Evolutionary conservation across 2,888 invertebrate genomes (phyloP).

Genomic region (Yponomeuta plumbellus): DNA sequence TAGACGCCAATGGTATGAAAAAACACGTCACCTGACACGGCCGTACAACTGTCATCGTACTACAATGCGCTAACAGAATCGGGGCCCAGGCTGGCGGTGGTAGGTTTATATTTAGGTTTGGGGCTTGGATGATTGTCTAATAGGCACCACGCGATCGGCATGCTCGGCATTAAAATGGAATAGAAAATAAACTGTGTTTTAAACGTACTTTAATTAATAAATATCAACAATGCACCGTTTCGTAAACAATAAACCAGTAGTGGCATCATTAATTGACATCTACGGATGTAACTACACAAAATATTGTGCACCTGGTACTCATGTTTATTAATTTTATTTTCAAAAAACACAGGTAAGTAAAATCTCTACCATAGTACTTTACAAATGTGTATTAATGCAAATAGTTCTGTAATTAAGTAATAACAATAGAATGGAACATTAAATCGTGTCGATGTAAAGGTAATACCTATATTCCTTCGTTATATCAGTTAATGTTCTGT

Average conservation of each 20-base stretch:
- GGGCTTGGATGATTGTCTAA: too few species aligned
- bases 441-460: constrained; percentile 9
- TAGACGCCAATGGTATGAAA: too few species aligned
- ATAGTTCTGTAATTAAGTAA: neutral
- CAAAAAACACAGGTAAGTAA: neutral
- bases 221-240: constrained; percentile 41
- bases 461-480: neutral
- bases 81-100: too few species aligned
- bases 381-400: neutral
- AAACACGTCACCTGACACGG: too few species aligned
- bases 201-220: constrained; percentile 34
- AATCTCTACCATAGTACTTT: neutral
- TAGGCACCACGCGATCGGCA: too few species aligned
- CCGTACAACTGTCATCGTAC: too few species aligned
- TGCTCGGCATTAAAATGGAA: neutral
- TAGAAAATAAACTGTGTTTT: neutral
- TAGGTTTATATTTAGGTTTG: too few species aligned
- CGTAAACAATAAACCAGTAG: constrained; percentile 36
- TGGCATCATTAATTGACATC: constrained; percentile 20
- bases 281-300: constrained; percentile 1
- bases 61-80: too few species aligned
- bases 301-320: neutral
- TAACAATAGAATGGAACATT: neutral
- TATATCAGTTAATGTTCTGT: neutral
- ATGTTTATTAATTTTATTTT: neutral